Conservation (phyloP, 2,888 invertebrate species). For the Lasioglossum leucozonium region DNA sequence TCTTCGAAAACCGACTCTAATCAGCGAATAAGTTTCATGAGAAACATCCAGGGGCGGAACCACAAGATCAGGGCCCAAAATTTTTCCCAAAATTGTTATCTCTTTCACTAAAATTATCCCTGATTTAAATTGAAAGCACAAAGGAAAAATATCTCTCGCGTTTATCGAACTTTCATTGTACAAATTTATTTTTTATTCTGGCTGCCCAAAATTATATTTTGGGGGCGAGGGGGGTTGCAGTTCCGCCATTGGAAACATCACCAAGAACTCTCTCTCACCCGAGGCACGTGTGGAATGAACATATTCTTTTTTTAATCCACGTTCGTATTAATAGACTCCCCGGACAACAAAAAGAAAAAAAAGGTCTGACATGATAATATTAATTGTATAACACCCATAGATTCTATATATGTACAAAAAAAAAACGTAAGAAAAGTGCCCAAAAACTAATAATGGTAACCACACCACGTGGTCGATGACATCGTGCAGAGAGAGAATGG, state of each 20-base stretch:
- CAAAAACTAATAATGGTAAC: constrained; percentile 60
- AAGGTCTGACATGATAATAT: constrained; percentile 58
- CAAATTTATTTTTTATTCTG: too few species aligned
- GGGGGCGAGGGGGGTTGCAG: too few species aligned
- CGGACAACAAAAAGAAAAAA: constrained; percentile 16
- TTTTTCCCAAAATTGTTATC: too few species aligned
- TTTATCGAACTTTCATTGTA: too few species aligned
- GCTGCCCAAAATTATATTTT: too few species aligned
- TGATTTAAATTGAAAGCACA: too few species aligned
- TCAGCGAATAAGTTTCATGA: too few species aligned
- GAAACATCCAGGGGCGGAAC: too few species aligned
- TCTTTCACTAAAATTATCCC: too few species aligned
- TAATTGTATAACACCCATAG: constrained; percentile 62
- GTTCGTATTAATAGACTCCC: constrained; percentile 36
- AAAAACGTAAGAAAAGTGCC: constrained; percentile 68
- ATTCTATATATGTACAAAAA: constrained; percentile 70
- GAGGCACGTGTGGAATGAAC: background rate
- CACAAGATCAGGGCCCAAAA: too few species aligned
- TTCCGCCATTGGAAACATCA: too few species aligned
- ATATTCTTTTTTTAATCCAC: background rate
- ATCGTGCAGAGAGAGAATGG: constrained; percentile 67
- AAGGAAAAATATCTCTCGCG: too few species aligned
- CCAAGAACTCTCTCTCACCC: background rate
- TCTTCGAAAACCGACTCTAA: background rate
- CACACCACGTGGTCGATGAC: constrained; percentile 69